Conservation (phyloP, 2,888 invertebrate species). For the Candidula unifasciata region DNA sequence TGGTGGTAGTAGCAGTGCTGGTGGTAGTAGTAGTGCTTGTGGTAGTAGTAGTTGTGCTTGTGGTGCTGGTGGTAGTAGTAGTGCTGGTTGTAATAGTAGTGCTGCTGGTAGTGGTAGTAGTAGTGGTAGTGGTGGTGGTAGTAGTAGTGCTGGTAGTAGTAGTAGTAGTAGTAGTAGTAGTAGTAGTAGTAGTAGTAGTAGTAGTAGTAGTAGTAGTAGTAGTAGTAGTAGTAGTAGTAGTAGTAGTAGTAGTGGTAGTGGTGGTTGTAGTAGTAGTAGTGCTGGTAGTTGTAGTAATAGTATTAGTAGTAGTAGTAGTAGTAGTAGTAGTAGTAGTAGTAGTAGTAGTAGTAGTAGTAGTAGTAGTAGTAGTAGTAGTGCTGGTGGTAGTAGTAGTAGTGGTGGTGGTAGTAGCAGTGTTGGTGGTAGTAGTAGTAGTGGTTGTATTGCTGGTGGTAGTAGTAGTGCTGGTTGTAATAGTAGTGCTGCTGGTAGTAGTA, state of each 20-base stretch:
- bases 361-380: not conserved
- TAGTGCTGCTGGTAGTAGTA: not conserved
- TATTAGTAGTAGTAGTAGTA: conserved; percentile 9
- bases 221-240: not conserved
- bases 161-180: conserved; percentile 3
- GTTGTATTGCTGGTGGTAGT: no score
- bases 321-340: not conserved
- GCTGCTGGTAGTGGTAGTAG: no score
- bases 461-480: no score
- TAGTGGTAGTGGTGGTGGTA: not conserved
- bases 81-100: not conserved
- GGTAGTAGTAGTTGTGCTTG: accelerated
- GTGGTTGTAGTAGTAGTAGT: conserved; percentile 12
- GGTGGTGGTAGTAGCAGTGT: not conserved
- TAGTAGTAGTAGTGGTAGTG: not conserved
- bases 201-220: not conserved
- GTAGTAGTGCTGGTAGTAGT: not conserved
- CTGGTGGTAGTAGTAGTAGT: not conserved
- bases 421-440: not conserved
- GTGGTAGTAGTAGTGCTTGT: no score
- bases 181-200: not conserved
- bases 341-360: conserved; percentile 1
- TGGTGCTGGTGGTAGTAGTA: accelerated
- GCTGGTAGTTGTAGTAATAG: not conserved
- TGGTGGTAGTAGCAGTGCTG: accelerated